A percentile compares a stretch with the other conserved stretches of the same genome.
phyloP scores from a whole-genome alignment of 2,888 invertebrate species.

The Tachina lurida region DNA sequence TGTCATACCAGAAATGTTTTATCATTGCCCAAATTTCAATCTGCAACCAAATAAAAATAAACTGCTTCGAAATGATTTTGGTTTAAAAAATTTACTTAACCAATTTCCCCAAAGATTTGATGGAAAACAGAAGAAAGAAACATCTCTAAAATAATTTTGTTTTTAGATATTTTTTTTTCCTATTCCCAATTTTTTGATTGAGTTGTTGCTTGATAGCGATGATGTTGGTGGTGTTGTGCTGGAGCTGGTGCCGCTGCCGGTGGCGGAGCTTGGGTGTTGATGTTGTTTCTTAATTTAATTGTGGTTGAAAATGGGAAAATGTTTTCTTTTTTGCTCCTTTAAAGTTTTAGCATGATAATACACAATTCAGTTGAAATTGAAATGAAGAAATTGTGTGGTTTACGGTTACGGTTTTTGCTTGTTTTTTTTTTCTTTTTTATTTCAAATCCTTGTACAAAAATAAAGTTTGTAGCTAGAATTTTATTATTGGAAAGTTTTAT shows the following conservation, averaged over 20 bases:
- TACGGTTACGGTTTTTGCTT: slow-evolving; percentile 69
- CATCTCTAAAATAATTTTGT: slow-evolving; percentile 13
- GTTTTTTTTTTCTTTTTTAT: slow-evolving; percentile 44
- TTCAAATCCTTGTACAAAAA: slow-evolving; percentile 22
- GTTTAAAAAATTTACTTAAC: slow-evolving; percentile 48
- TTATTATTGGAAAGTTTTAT: slow-evolving; percentile 35
- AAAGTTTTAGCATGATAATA: slow-evolving; percentile 48
- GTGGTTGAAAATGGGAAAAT: slow-evolving; percentile 49
- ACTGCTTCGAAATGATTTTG: slow-evolving; percentile 26
- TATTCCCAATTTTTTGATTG: slow-evolving; percentile 42
- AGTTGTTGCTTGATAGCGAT: slow-evolving; percentile 22
- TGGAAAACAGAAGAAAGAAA: slow-evolving; percentile 27
- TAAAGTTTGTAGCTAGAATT: slow-evolving; percentile 48
- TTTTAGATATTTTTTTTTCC: not conserved
- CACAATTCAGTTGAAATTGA: slow-evolving; percentile 53
- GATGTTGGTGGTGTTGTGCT: not conserved
- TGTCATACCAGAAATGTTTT: slow-evolving; percentile 34
- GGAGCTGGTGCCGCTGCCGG: not conserved
- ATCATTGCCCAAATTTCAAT: slow-evolving; percentile 55
- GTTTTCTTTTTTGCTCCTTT: slow-evolving; percentile 28
- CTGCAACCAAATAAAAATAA: slow-evolving; percentile 12
- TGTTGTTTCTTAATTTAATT: slow-evolving; percentile 61
- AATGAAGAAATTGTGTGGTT: slow-evolving; percentile 63
- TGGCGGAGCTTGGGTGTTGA: slow-evolving; percentile 38
- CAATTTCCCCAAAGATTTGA: slow-evolving; percentile 65